phyloP scores from a whole-genome alignment of 2,113 vertebrate genomes.

The Aix galericulata region DNA sequence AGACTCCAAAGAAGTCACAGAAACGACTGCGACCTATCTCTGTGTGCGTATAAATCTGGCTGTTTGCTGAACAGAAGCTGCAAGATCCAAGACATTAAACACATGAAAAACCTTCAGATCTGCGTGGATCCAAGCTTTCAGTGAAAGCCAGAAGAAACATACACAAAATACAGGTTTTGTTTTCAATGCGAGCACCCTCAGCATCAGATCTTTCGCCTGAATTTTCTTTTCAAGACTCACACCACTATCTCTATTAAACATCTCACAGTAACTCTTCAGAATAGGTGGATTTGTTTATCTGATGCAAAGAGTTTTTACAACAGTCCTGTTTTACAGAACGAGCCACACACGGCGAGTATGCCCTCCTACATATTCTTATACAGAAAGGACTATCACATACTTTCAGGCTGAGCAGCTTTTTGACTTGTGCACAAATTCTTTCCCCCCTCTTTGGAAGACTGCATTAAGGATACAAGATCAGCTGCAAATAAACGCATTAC shows the following conservation, averaged over 20 bases:
- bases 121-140: not conserved
- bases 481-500: not conserved
- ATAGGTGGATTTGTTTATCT: not conserved
- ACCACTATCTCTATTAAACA: not conserved
- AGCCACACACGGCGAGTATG: not conserved
- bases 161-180: not conserved
- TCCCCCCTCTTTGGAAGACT: not conserved
- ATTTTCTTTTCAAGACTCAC: not conserved
- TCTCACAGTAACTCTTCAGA: not conserved
- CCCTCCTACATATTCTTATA: not conserved
- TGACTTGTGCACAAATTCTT: not conserved
- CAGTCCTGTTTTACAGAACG: not conserved
- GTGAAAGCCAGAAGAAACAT: not conserved
- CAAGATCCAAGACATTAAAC: not conserved
- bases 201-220: not conserved
- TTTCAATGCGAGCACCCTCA: not conserved
- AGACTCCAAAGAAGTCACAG: not conserved
- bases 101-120: not conserved
- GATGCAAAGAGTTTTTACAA: not conserved
- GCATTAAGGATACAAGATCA: not conserved
- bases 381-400: not conserved
- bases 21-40: not conserved
- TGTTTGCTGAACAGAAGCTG: not conserved
- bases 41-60: fast-evolving
- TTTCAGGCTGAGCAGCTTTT: not conserved